These are phyloP conservation scores for Papilio machaon DNA, from an alignment of 1,140 invertebrate genomes.

Conservation along the genomic window DNA sequence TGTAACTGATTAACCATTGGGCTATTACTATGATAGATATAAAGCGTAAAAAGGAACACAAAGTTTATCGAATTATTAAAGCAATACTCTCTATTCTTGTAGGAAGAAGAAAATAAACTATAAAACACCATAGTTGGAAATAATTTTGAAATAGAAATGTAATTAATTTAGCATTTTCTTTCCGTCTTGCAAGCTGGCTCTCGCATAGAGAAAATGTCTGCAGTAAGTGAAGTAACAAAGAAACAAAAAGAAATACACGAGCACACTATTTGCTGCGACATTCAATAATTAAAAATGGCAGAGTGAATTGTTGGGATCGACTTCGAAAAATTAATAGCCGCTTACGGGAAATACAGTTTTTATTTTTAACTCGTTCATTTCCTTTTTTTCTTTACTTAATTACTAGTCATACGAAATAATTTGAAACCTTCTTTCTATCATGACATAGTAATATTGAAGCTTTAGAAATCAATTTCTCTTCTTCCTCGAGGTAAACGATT, in stretches of 20 bases:
- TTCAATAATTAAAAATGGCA: constrained; percentile 37
- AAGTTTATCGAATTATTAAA: too few species aligned
- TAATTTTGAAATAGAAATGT: constrained; percentile 20
- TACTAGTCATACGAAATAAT: constrained; percentile 2
- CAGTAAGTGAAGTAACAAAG: neutral
- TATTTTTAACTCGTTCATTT: constrained; percentile 8
- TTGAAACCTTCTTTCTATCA: neutral
- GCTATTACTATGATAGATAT: too few species aligned
- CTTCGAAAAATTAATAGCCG: constrained; percentile 42
- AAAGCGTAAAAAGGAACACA: too few species aligned
- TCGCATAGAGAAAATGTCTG: constrained; percentile 2
- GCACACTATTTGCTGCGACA: constrained; percentile 27
- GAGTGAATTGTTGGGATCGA: constrained; percentile 28
- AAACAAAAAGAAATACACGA: constrained; percentile 16
- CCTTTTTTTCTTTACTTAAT: neutral
- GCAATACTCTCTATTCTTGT: too few species aligned
- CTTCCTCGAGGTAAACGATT: neutral
- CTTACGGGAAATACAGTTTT: constrained; percentile 26
- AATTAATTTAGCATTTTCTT: constrained; percentile 10
- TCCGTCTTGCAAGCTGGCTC: neutral
- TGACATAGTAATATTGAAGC: neutral
- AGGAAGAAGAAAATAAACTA: too few species aligned
- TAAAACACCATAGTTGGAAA: neutral
- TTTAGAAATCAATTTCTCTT: neutral
- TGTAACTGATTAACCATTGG: too few species aligned